phyloP scores from a whole-genome alignment of 1,140 invertebrate species.

The Drosophila kurseongensis region DNA sequence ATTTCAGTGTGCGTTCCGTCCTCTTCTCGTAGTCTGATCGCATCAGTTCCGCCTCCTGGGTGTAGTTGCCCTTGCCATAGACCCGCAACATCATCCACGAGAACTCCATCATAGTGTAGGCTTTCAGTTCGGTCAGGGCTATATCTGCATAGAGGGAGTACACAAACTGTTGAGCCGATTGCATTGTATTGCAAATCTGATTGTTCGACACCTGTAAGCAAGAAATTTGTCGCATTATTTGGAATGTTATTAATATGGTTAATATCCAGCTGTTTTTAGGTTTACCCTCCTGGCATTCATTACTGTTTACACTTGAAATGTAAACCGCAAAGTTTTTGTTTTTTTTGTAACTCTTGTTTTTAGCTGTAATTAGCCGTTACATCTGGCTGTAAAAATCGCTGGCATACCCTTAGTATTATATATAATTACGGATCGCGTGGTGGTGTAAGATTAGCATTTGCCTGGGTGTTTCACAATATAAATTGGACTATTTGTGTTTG shows the following conservation, averaged over 20 bases:
- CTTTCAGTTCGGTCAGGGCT: slow-evolving; percentile 92
- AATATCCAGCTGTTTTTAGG: slow-evolving; percentile 5
- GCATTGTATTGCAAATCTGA: slow-evolving; percentile 88
- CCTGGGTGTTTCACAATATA: background rate
- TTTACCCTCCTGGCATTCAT: slow-evolving; percentile 1
- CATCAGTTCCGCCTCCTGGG: slow-evolving; percentile 88
- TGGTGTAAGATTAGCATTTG: background rate
- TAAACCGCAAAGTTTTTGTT: background rate
- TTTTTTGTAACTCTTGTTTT: slow-evolving; percentile 9
- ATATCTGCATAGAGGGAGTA: slow-evolving; percentile 92
- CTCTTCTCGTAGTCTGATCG: slow-evolving; percentile 88
- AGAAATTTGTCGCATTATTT: slow-evolving; percentile 5
- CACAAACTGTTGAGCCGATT: slow-evolving; percentile 92
- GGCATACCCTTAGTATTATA: background rate
- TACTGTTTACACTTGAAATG: background rate
- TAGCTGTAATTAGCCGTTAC: slow-evolving; percentile 25
- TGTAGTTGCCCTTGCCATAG: slow-evolving; percentile 90
- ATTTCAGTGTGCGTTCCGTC: slow-evolving; percentile 87
- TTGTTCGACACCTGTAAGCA: slow-evolving; percentile 86
- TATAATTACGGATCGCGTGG: slow-evolving; percentile 23
- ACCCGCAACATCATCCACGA: slow-evolving; percentile 92
- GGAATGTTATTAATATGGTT: slow-evolving; percentile 11
- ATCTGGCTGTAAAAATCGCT: slow-evolving; percentile 29
- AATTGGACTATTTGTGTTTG: background rate
- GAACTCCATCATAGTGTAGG: slow-evolving; percentile 94